A percentile compares a stretch with the other conserved stretches of the same genome.
Evolutionary conservation across 2,888 invertebrate genomes (phyloP).

Genomic region (Pseudococcus viburni): DNA sequence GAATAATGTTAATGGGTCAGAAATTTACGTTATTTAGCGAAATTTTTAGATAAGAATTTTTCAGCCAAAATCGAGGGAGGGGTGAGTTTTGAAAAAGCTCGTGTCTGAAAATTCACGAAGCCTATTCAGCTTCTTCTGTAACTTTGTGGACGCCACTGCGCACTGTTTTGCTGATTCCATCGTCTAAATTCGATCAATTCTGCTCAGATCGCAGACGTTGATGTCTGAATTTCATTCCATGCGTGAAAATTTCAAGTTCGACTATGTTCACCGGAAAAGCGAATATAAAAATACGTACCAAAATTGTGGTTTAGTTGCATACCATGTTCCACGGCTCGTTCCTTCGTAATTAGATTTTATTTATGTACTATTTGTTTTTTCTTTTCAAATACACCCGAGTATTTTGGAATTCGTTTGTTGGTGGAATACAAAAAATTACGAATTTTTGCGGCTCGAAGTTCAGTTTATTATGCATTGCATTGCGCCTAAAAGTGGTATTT

Average conservation of each 20-base stretch:
- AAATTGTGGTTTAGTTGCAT: background rate
- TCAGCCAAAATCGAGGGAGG: too few relatives aligned
- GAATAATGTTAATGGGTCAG: too few relatives aligned
- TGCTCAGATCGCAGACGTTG: background rate
- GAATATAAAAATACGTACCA: background rate
- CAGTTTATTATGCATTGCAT: too few relatives aligned
- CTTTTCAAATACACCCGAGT: background rate
- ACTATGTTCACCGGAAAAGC: background rate
- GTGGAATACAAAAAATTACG: too few relatives aligned
- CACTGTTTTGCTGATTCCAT: too few relatives aligned
- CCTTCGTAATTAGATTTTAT: background rate
- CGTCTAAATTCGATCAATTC: too few relatives aligned
- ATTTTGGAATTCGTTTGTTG: background rate
- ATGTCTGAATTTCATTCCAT: background rate
- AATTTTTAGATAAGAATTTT: too few relatives aligned
- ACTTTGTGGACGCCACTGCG: background rate
- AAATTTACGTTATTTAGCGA: too few relatives aligned
- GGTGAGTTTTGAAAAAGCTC: too few relatives aligned
- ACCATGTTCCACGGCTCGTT: constrained; percentile 13
- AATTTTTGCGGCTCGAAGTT: too few relatives aligned
- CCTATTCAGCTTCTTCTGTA: background rate
- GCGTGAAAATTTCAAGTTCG: background rate
- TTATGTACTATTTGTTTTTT: background rate
- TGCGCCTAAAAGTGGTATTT: too few relatives aligned
- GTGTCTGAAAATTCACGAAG: too few relatives aligned